Conservation (phyloP, 2,888 invertebrate species). For the Cenopis cana region DNA sequence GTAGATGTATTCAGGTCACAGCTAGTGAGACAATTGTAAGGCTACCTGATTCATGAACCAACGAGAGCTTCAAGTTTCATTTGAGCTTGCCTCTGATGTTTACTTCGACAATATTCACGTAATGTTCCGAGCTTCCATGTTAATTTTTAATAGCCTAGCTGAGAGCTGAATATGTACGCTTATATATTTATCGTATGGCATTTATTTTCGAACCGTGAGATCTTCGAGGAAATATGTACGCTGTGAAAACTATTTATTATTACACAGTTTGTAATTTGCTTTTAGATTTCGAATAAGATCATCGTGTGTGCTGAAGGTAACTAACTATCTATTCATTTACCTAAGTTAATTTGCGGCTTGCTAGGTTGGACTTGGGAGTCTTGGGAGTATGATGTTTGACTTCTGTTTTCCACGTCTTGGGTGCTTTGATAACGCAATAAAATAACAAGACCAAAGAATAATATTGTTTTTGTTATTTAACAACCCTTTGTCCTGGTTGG, state of each 20-base stretch:
- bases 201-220: no score
- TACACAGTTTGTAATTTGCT: conserved; percentile 44
- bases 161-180: conserved; percentile 1
- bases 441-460: conserved; percentile 78
- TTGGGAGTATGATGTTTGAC: conserved; percentile 28
- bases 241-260: conserved; percentile 13
- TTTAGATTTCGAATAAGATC: conserved; percentile 48
- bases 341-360: conserved; percentile 3
- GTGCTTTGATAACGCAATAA: conserved; percentile 57
- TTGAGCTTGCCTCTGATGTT: neutral
- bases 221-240: neutral
- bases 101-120: neutral
- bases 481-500: conserved; percentile 62
- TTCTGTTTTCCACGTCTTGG: conserved; percentile 51
- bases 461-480: conserved; percentile 62
- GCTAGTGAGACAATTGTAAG: neutral
- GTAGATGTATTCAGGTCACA: conserved; percentile 9
- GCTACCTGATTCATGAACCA: neutral
- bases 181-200: no score
- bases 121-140: neutral
- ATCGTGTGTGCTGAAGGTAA: conserved; percentile 44
- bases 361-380: conserved; percentile 14
- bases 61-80: neutral
- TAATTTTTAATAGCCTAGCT: conserved; percentile 1
- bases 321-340: conserved; percentile 43